phyloP scores from a whole-genome alignment of 1,140 invertebrate genomes.

The Lepidurus apus region DNA sequence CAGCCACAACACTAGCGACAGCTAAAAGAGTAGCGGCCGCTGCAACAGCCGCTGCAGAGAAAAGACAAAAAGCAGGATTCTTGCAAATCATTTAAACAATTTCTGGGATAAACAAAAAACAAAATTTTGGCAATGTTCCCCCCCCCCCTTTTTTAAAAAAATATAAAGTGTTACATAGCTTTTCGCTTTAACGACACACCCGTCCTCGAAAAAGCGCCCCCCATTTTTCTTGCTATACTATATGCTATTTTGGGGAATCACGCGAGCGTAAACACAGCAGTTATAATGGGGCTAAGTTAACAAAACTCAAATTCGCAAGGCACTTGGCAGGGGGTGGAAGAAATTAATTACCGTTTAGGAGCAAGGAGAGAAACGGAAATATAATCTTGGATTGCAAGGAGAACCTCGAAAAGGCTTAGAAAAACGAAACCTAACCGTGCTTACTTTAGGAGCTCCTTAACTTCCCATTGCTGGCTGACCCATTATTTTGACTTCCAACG shows the following conservation, averaged over 20 bases:
- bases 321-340: constrained; percentile 20
- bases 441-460: constrained; percentile 29
- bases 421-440: not conserved
- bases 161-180: constrained; percentile 1
- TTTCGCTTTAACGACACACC: not conserved
- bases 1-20: no score
- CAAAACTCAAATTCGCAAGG: not conserved
- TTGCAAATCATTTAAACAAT: no score
- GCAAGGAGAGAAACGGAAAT: constrained; percentile 15
- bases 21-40: no score
- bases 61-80: no score
- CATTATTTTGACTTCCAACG: constrained; percentile 18
- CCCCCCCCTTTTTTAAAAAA: not conserved
- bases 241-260: not conserved
- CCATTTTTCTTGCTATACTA: not conserved
- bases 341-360: not conserved
- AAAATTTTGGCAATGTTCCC: constrained; percentile 5
- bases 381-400: not conserved
- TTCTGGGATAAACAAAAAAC: not conserved
- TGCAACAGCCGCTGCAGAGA: no score
- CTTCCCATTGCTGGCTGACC: constrained; percentile 13
- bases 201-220: not conserved
- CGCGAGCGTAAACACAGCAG: not conserved
- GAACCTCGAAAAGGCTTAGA: not conserved
- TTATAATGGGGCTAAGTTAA: not conserved